A percentile compares a stretch with the other conserved stretches of the same genome.
Evolutionary conservation across 2,888 invertebrate genomes (phyloP).

Genomic region (Cyrtodaria siliqua): DNA sequence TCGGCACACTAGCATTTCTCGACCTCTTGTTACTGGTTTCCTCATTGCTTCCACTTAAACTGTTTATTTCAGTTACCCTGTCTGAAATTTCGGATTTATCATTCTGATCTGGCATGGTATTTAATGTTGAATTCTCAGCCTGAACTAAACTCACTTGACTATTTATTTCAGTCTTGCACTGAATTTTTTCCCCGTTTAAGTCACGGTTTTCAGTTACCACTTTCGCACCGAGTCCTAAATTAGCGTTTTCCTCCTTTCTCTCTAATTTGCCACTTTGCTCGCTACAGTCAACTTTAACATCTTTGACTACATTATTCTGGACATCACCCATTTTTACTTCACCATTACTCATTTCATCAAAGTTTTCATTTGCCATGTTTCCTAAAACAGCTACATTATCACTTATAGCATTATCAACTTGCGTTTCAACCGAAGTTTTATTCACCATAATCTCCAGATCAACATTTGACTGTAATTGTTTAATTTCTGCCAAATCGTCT

Average conservation of each 20-base stretch:
- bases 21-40: too few relatives aligned
- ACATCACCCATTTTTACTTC: slow-evolving; percentile 27
- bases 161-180: too few relatives aligned
- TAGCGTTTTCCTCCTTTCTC: too few relatives aligned
- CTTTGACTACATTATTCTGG: slow-evolving; percentile 20
- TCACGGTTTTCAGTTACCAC: too few relatives aligned
- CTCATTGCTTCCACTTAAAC: too few relatives aligned
- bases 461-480: slow-evolving; percentile 46
- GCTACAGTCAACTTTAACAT: slow-evolving; percentile 2
- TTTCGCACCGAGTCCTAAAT: too few relatives aligned
- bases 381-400: slow-evolving; percentile 22
- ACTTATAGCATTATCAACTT: slow-evolving; percentile 18
- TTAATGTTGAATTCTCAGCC: too few relatives aligned
- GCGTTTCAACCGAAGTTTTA: slow-evolving; percentile 32
- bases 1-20: background rate
- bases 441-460: slow-evolving; percentile 56
- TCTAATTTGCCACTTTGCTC: background rate
- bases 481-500: slow-evolving; percentile 53
- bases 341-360: slow-evolving; percentile 26
- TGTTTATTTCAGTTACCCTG: too few relatives aligned
- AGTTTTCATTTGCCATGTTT: slow-evolving; percentile 50
- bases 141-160: too few relatives aligned
- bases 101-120: too few relatives aligned
- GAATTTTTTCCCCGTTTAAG: too few relatives aligned
- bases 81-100: too few relatives aligned